Base-by-base conservation (phyloP, 2,888 invertebrate species). In the Dioctria linearis region DNA sequence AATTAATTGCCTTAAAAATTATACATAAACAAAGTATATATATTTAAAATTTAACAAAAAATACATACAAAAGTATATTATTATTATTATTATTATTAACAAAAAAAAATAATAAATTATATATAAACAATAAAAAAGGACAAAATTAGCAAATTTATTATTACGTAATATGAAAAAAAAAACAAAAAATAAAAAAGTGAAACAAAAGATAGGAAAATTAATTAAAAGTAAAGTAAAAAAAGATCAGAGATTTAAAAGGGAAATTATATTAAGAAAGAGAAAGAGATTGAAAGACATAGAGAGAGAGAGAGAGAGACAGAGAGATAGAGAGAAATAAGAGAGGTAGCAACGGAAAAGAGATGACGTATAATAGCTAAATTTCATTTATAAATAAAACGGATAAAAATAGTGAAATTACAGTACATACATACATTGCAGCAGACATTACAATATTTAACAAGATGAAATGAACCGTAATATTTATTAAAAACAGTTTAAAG, bases 1-100 rank as follows among this genome's bases (percentile, higher is more conserved):
- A 83, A 83, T 83, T 83, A 83, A 83, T 83, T 83, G 83, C 83
- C 83, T 83, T 83, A 83, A 83, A 46, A 79, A 80, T 80, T 78
- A 79, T 78, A 82, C 69, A 82, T 80, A 78, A 79, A 81, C 63
- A 80, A 80, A 79, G 75, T 73, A 81, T 71, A 80, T 71, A 79
- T 66, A 78, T 78, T 59, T 67, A 54, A 81, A 71, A 78, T 76
- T 65, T 69, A 81, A 25, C 25, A 51, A 80, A 59, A 79, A 76
- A 71, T 63, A 76, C 76, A 76, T 63, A 76, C 63, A 76, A 66
- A 66, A 80, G 71, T 76, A 81, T 79, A 81, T 78, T 80, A 81
- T 79, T 79, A 79, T 75, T 61, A 75, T 25, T 25, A 25, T 25
- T 25, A 25, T 1, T 2, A 25, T n/a, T n/a, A n/a, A n/a, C n/a